Base-by-base conservation (phyloP, 2,888 invertebrate genomes). In the Polydesmus complanatus region DNA sequence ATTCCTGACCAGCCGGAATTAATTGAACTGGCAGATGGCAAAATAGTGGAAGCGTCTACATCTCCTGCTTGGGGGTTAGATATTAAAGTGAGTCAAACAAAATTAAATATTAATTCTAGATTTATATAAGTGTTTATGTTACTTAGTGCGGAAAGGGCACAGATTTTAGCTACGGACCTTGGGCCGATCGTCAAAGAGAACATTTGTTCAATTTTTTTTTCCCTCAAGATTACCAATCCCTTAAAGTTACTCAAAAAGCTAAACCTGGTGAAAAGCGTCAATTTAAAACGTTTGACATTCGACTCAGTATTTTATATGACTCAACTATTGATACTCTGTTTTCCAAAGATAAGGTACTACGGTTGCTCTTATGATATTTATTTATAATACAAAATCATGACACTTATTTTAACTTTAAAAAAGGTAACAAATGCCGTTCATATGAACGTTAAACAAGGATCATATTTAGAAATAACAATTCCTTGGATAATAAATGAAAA, bases 161-260 rank as follows among this genome's bases (percentile, higher is more conserved):
- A 1, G 91, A 94, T 71, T 90, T 98, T 69, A 95, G 94, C 74
- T 98, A 97, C 71, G 97, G 97, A 0, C 97, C 97, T 0, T 98
- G 97, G 97, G 97, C 96, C 2, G 97, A 98, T 73, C 81, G 95
- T 57, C 97, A 98, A 73, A 81, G 97, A 65, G 95, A 95, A 72
- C 85, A 90, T 74, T 78, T 98, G 37, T 96, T 91, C 75, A 90
- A 85, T 75, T 94, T 96, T 74, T 98, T 98, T 77, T 96, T 89
- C 72, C 97, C 94, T 5, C 84, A 87, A 65, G 86, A 74, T 65
- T 77, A 74, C 67, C 72, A 74, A 63, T 67, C 70, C 1, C 65
- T 73, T 65, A 68, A 74, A 69, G 71, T 88, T 1, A 90, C 91
- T 0, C 83, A 85, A 62, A 81, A 85, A 53, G 88, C 91, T 0